Base-by-base conservation (phyloP, 2,113 vertebrate genomes). In the Oophaga pumilio region DNA sequence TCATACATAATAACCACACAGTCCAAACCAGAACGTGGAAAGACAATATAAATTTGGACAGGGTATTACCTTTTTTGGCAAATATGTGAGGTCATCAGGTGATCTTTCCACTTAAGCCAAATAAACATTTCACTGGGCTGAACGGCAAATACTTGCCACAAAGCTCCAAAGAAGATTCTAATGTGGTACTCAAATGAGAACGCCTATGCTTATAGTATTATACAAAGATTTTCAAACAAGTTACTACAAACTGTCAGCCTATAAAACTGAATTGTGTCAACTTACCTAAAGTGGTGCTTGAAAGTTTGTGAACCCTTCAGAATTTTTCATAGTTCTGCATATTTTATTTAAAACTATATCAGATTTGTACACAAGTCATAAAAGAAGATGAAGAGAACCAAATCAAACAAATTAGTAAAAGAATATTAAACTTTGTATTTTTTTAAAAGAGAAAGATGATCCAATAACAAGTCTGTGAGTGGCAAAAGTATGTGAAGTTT, bases 71-170 rank as follows among this genome's bases (percentile, higher is more conserved):
- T 6, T 22, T 2, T 52, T 52, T 52, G 49, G 49, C 74, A 76
- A 22, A 76, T 76, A 10, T 52, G 74, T 14, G 22, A n/a, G 74
- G 74, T 52, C 18, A 76, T 76, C 49, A 76, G 74, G 43, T 76
- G 49, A 76, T 76, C 20, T 20, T 43, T 71, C 68, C 68, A 71
- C 26, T 56, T 56, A 56, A n/a, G 62, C 17, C 33, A 33, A 71
- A 71, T 71, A 71, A 43, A 73, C 11, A 73, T 73, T 73, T 73
- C 28, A 73, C 33, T 73, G 69, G 7, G 8, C 8, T 43, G 8
- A 73, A 49, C 7, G 14, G 69, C 11, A 73, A 73, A 15, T 43
- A n/a, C 8, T 28, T 69, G 68, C 68, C 68, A 15, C 68, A 69
- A 33, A 28, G 62, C 24, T 26, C 68, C 17, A 33, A 28, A 33